Evolutionary conservation across 2,888 invertebrate genomes (phyloP).

Genomic region (Furcula furcula): DNA sequence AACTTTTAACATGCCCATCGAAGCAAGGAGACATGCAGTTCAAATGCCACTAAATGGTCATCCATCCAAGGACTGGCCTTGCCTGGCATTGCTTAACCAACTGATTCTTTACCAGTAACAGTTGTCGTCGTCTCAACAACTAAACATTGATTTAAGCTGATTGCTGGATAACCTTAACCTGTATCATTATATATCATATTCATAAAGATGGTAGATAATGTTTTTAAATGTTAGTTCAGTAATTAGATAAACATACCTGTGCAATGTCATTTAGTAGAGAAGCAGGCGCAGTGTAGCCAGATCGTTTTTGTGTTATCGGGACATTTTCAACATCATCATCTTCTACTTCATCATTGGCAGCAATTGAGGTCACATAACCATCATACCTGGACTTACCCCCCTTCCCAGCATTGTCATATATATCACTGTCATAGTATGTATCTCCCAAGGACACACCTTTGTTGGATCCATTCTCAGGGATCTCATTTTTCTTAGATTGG

Average conservation of each 20-base stretch:
- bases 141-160: too few relatives aligned
- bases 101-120: too few relatives aligned
- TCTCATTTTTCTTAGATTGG: slow-evolving; percentile 92
- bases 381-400: slow-evolving; percentile 90
- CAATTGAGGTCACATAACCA: slow-evolving; percentile 97
- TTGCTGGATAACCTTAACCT: too few relatives aligned
- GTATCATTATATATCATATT: too few relatives aligned
- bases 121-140: too few relatives aligned
- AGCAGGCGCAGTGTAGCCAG: slow-evolving; percentile 92
- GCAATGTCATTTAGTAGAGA: slow-evolving; percentile 95
- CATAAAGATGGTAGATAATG: too few relatives aligned
- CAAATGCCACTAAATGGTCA: too few relatives aligned
- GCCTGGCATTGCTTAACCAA: too few relatives aligned
- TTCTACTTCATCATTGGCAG: slow-evolving; percentile 97
- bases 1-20: too few relatives aligned
- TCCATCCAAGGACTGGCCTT: too few relatives aligned
- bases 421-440: slow-evolving; percentile 95
- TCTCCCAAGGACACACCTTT: slow-evolving; percentile 94
- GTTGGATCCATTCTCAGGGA: slow-evolving; percentile 84
- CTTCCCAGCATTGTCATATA: slow-evolving; percentile 89
- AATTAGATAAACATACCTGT: slow-evolving; percentile 86
- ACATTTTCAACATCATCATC: slow-evolving; percentile 94
- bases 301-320: slow-evolving; percentile 86
- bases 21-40: too few relatives aligned
- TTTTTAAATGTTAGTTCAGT: too few relatives aligned